Percentiles rank a stretch among this genome's conserved stretches.
Evolutionary conservation across 2,113 vertebrate genomes (phyloP).

Genomic region (Grallaria varia): DNA sequence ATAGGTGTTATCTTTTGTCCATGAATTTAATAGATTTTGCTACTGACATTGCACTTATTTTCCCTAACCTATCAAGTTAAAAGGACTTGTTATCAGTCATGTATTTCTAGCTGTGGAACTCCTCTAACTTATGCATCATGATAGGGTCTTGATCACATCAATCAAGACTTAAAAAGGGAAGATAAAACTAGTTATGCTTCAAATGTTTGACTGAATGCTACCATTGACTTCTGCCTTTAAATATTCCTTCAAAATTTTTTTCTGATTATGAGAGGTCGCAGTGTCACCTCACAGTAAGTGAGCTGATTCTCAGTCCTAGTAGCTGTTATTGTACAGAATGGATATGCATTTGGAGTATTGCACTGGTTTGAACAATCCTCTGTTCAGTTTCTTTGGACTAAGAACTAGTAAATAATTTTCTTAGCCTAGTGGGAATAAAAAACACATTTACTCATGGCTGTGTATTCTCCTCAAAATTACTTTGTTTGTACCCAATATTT

Average conservation of each 20-base stretch:
- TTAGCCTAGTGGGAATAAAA: background rate
- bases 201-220: background rate
- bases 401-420: background rate
- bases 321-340: background rate
- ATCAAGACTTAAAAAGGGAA: background rate
- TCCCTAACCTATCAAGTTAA: background rate
- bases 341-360: background rate
- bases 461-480: background rate
- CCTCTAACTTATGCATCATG: background rate
- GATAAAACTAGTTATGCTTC: background rate
- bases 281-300: background rate
- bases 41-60: background rate
- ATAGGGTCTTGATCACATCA: background rate
- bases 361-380: background rate
- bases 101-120: background rate
- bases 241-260: background rate
- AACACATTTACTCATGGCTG: background rate
- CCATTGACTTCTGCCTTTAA: background rate
- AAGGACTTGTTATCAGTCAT: background rate
- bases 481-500: background rate
- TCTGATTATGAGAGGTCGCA: background rate
- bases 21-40: background rate
- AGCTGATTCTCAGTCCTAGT: background rate
- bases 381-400: background rate
- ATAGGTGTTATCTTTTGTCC: background rate